phyloP scores from a whole-genome alignment of 2,888 invertebrate species.

The Bibio marci region DNA sequence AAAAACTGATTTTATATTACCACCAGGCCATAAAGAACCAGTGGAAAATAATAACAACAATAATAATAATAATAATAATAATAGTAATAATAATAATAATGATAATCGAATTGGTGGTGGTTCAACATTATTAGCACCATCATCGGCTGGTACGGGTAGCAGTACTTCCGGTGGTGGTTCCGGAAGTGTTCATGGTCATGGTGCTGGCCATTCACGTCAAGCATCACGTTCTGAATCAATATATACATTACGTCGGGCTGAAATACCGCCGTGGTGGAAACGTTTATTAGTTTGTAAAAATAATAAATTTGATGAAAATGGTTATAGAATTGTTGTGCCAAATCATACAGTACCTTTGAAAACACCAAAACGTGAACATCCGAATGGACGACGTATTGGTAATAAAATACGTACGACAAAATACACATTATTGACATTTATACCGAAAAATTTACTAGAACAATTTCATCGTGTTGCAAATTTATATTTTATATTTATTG shows the following conservation, averaged over 20 bases:
- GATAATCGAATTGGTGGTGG: no score
- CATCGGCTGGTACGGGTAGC: slow-evolving; percentile 20
- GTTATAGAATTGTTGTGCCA: slow-evolving; percentile 59
- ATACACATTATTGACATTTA: slow-evolving; percentile 82
- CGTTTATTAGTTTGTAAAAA: slow-evolving; percentile 42
- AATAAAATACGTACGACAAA: slow-evolving; percentile 89
- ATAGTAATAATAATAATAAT: no score
- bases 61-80: no score
- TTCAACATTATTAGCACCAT: slow-evolving; percentile 19
- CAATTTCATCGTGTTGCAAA: slow-evolving; percentile 97
- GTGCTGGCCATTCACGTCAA: slow-evolving; percentile 63
- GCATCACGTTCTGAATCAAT: slow-evolving; percentile 80
- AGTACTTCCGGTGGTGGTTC: slow-evolving; percentile 26
- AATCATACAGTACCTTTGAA: slow-evolving; percentile 72
- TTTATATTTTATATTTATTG: slow-evolving; percentile 93
- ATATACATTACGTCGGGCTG: slow-evolving; percentile 65
- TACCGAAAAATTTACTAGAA: slow-evolving; percentile 91
- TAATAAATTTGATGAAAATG: slow-evolving; percentile 47
- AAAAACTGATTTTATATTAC: slow-evolving; percentile 76
- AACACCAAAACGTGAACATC: slow-evolving; percentile 62
- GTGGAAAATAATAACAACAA: no score
- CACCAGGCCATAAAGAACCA: slow-evolving; percentile 66
- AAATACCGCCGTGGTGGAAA: slow-evolving; percentile 54
- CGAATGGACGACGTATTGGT: slow-evolving; percentile 63
- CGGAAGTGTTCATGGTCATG: slow-evolving; percentile 30